These are phyloP conservation scores for Pheosia gnoma DNA, from an alignment of 2,888 invertebrate genomes.

Conservation along the genomic window DNA sequence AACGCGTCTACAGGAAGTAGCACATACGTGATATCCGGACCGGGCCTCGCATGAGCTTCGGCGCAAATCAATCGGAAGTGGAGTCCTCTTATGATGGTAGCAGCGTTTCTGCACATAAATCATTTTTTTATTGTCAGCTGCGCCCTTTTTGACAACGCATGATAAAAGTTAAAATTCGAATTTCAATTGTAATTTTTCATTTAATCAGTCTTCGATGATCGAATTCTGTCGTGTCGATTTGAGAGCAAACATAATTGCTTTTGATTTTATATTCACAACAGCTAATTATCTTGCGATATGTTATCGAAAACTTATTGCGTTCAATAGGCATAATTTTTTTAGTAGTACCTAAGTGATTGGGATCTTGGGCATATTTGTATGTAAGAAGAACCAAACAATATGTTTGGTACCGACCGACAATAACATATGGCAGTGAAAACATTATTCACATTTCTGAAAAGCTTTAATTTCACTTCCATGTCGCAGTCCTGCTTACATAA, in stretches of 20 bases:
- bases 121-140: neutral
- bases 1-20: conserved; percentile 57
- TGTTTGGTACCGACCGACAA: too few species aligned
- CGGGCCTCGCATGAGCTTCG: conserved; percentile 44
- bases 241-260: too few species aligned
- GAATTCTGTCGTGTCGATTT: neutral
- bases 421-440: too few species aligned
- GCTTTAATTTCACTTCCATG: neutral
- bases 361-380: too few species aligned
- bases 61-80: conserved; percentile 61
- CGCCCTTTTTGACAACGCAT: neutral
- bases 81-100: conserved; percentile 36
- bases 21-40: conserved; percentile 71
- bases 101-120: conserved; percentile 19
- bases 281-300: too few species aligned
- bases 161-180: neutral
- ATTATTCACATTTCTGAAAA: neutral
- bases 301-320: too few species aligned
- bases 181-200: neutral
- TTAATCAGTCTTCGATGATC: neutral
- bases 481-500: neutral
- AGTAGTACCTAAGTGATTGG: too few species aligned
- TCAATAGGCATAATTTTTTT: too few species aligned
- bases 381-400: too few species aligned
- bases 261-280: too few species aligned